Evolutionary conservation across 2,888 invertebrate species (phyloP).

Genomic region (Cheilosia pagana): DNA sequence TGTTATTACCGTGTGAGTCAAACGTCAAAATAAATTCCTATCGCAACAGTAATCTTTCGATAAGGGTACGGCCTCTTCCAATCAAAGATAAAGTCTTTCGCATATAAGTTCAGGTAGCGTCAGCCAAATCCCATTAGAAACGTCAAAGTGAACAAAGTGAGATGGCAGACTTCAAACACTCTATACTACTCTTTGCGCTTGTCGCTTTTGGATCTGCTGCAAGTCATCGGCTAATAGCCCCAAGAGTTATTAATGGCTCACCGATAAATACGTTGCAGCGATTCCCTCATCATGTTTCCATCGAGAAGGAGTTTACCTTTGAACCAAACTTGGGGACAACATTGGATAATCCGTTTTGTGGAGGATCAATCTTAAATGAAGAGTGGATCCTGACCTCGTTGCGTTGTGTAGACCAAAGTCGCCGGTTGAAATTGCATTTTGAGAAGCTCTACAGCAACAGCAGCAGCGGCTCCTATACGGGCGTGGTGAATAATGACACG

Average conservation of each 20-base stretch:
- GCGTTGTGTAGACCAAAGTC: slow-evolving; percentile 21
- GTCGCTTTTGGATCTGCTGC: not conserved
- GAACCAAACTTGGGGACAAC: no score
- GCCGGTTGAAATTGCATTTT: slow-evolving; percentile 3
- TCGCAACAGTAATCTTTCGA: slow-evolving; percentile 5
- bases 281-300: slow-evolving; percentile 66
- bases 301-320: not conserved
- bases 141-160: not conserved
- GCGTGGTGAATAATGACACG: slow-evolving; percentile 24
- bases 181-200: not conserved
- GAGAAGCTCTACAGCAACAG: slow-evolving; percentile 3
- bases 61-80: slow-evolving; percentile 6
- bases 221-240: not conserved
- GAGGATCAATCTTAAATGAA: slow-evolving; percentile 54
- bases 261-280: slow-evolving; percentile 53
- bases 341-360: slow-evolving; percentile 1
- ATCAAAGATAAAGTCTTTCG: slow-evolving; percentile 7
- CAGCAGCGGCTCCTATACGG: slow-evolving; percentile 17
- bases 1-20: not conserved
- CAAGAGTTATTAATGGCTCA: slow-evolving; percentile 33
- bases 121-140: not conserved
- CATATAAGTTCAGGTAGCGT: slow-evolving; percentile 14
- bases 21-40: slow-evolving; percentile 14
- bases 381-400: slow-evolving; percentile 58
- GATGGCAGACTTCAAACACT: slow-evolving; percentile 16